phyloP scores from a whole-genome alignment of 2,113 vertebrate genomes.

The Peromyscus polionotus region DNA sequence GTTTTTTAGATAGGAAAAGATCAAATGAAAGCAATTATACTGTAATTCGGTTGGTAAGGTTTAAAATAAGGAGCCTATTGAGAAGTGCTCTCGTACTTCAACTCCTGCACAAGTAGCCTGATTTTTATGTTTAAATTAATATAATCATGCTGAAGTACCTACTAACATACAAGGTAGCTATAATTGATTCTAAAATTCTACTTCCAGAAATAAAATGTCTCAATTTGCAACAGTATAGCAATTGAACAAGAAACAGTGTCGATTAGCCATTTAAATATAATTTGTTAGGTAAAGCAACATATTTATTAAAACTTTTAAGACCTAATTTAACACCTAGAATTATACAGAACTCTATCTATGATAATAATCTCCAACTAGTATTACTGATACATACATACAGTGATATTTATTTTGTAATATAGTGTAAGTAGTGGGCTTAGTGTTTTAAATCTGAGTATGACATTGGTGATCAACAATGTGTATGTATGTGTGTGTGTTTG shows the following conservation, averaged over 20 bases:
- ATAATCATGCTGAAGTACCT: slow-evolving; percentile 73
- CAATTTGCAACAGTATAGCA: slow-evolving; percentile 50
- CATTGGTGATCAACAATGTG: background rate
- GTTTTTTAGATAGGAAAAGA: slow-evolving; percentile 87
- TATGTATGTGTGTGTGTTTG: background rate
- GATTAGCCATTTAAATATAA: background rate
- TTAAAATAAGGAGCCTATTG: slow-evolving; percentile 84
- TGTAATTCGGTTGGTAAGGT: slow-evolving; percentile 89
- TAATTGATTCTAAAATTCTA: slow-evolving; percentile 77
- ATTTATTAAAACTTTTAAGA: slow-evolving; percentile 1
- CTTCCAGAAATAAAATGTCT: slow-evolving; percentile 60
- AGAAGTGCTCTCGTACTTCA: slow-evolving; percentile 79
- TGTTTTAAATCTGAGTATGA: background rate
- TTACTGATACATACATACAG: background rate
- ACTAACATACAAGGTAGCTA: slow-evolving; percentile 62
- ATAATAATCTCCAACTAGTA: background rate
- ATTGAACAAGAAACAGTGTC: slow-evolving; percentile 52
- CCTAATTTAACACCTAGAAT: background rate
- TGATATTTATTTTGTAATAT: background rate
- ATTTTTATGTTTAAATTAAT: slow-evolving; percentile 79
- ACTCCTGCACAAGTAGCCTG: slow-evolving; percentile 50
- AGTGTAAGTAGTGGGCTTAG: background rate
- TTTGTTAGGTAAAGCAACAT: background rate
- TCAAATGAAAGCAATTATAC: slow-evolving; percentile 91
- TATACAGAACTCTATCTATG: background rate